Base-by-base conservation (phyloP, 30 jellyfish, hydroid and myxozoan species). In the Cassiopea andromeda region DNA sequence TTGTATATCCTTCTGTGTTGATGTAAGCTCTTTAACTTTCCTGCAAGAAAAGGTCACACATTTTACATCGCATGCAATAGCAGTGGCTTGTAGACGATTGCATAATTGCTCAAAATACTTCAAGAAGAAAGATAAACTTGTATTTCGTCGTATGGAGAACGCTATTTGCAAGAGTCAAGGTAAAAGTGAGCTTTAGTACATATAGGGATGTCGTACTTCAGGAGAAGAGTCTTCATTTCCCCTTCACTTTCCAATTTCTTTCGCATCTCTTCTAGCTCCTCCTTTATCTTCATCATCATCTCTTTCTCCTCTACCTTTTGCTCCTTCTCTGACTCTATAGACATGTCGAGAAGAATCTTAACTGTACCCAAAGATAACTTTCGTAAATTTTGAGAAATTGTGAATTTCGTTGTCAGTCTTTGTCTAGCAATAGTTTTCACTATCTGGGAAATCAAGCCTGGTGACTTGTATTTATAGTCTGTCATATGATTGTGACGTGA, bases 221-320 rank as follows among this genome's bases (percentile, higher is more conserved):
- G 18, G 2, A 70, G 79, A 70, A 70, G 79, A 19, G n/a, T 70
- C 57, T 66, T 70, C 79, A 70, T 70, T 38, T 70, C 54, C 54
- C 19, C 46, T 45, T 76, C 72, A 18, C 85, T 46, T n/a, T 76
- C 72, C 47, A 49, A 1, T 19, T 45, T 18, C 54, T 58, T 76
- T 1, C 18, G 66, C 18, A 46, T 73, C 83, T 73, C 83, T 58
- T 76, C 85, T 76, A 17, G 13, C 44, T 76, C 85, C 19, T 46
- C 85, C 46, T 12, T 45, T 27, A 48, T 58, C 73, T 58, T 76
- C 85, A 2, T 38, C 48, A 19, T 19, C 57, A 2, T 27, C 2
- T 61, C 19, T 9, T 50, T 61, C 73, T 61, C 73, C 14, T 61
- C 14, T 61, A 13, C 43, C 14, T 14, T 4, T 3, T 70, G 79